Base-by-base conservation (phyloP, 2,888 invertebrate genomes). In the Caenorhabditis sp. region DNA sequence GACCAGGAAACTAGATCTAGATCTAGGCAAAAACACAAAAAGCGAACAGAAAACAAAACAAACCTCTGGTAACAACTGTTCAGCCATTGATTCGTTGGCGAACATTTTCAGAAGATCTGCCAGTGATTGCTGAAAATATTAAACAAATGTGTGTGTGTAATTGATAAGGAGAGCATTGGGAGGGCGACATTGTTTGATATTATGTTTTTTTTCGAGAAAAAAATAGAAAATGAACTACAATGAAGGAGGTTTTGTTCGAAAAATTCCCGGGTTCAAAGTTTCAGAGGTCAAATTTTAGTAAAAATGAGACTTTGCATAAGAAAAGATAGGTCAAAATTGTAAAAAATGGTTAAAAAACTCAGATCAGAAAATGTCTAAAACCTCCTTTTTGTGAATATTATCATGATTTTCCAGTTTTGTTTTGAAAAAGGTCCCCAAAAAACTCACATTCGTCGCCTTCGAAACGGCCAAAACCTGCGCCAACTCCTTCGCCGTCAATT, bases 21-120 rank as follows among this genome's bases (percentile, higher is more conserved):
- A n/a, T n/a, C n/a, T n/a, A n/a, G n/a, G n/a, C n/a, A n/a, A n/a
- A n/a, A n/a, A n/a, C 49, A 8, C 23, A 50, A 31, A 21, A 21
- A 62, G 20, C 23, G 52, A 54, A 61, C 50, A 62, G 20, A 36
- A 63, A 23, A 23, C 60, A 38, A 58, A 43, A 54, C 31, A 38
- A 64, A 64, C 79, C 71, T 79, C 75, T 21, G 74, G 68, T 43
- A 79, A 57, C 62, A 79, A 64, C 63, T 77, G 72, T 25, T 79
- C 74, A 20, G 68, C 77, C 50, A 74, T 69, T 54, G 65, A 67
- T 59, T 69, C 69, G 60, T 70, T 69, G 36, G 65, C 74, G 36
- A 74, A 74, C 38, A 58, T 54, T 53, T 67, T 68, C 31, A 74
- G 59, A 27, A 74, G 54, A 21, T 74, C 69, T 1, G 69, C 58